Percentiles rank a stretch among this genome's conserved stretches.
These are phyloP conservation scores for Lepus americanus DNA, from an alignment of 2,113 vertebrate genomes.

Conservation along the genomic window DNA sequence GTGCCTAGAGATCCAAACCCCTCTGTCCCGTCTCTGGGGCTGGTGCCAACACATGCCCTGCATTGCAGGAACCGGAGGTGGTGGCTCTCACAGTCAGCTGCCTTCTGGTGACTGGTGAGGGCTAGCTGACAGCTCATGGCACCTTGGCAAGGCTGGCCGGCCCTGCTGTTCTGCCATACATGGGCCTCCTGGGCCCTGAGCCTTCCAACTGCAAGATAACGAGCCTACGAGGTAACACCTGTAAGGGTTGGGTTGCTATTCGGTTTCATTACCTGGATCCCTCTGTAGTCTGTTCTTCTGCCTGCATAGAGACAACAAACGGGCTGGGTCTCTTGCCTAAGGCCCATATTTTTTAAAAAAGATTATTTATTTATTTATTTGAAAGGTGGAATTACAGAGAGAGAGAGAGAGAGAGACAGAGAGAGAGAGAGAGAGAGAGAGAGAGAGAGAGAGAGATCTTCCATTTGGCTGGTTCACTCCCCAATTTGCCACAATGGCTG, in stretches of 20 bases:
- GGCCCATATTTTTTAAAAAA: too few relatives aligned
- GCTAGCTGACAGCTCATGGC: rapidly evolving
- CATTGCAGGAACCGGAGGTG: background rate
- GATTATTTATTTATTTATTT: too few relatives aligned
- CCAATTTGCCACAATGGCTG: too few relatives aligned
- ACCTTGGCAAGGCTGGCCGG: background rate
- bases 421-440: too few relatives aligned
- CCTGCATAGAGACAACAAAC: background rate
- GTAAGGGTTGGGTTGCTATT: too few relatives aligned
- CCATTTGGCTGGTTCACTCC: too few relatives aligned
- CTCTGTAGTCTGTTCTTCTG: background rate
- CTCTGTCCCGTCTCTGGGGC: rapidly evolving
- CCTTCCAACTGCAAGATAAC: background rate
- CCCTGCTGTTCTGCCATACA: background rate
- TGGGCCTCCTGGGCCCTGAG: background rate
- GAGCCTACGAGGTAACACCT: background rate
- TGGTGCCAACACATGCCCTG: rapidly evolving
- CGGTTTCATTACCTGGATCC: background rate
- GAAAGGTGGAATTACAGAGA: too few relatives aligned
- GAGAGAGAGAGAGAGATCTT: too few relatives aligned
- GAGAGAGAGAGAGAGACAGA: too few relatives aligned
- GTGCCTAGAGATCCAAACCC: background rate
- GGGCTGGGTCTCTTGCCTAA: background rate
- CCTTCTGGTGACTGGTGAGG: background rate
- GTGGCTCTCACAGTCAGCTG: background rate